Evolutionary conservation across 2,797 vertebrate genomes (phyloP).

Genomic region (Centropyge bicolor): DNA sequence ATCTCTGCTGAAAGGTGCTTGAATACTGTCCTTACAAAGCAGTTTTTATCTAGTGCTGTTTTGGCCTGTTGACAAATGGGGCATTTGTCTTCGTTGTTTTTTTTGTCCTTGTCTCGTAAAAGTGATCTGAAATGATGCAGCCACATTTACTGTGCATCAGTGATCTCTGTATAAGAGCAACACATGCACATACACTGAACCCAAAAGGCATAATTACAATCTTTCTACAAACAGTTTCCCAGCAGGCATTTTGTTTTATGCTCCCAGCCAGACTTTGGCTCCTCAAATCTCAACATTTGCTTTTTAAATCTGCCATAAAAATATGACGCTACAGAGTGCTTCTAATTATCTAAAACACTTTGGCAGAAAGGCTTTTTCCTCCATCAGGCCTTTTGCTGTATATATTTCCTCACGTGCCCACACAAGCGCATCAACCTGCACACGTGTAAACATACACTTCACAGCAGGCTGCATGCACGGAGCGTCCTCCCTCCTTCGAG

Average conservation of each 20-base stretch:
- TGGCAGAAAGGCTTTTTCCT: slow-evolving; percentile 36
- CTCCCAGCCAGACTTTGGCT: slow-evolving; percentile 22
- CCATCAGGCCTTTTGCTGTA: slow-evolving; percentile 26
- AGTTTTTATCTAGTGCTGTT: background rate
- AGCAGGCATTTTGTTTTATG: slow-evolving; percentile 20
- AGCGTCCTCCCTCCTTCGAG: slow-evolving; percentile 33
- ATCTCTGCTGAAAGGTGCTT: slow-evolving; percentile 19
- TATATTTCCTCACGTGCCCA: slow-evolving; percentile 26
- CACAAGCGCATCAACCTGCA: background rate
- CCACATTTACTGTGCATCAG: background rate
- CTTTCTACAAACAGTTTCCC: slow-evolving; percentile 13
- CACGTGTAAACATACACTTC: slow-evolving; percentile 31
- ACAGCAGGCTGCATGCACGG: slow-evolving; percentile 34
- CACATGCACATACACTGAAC: background rate
- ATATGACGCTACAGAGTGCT: slow-evolving; percentile 24
- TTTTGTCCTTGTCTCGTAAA: slow-evolving; percentile 32
- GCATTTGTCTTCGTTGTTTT: slow-evolving; percentile 14
- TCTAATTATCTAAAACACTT: slow-evolving; percentile 48
- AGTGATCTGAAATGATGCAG: slow-evolving; percentile 15
- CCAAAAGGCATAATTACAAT: background rate
- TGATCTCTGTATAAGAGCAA: background rate
- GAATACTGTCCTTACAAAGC: slow-evolving; percentile 2
- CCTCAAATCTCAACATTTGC: slow-evolving; percentile 6
- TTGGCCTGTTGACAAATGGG: slow-evolving; percentile 32
- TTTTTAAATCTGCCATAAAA: slow-evolving; percentile 36